Evolutionary conservation across 2,797 vertebrate species (phyloP).

Genomic region (Amniataba percoides): DNA sequence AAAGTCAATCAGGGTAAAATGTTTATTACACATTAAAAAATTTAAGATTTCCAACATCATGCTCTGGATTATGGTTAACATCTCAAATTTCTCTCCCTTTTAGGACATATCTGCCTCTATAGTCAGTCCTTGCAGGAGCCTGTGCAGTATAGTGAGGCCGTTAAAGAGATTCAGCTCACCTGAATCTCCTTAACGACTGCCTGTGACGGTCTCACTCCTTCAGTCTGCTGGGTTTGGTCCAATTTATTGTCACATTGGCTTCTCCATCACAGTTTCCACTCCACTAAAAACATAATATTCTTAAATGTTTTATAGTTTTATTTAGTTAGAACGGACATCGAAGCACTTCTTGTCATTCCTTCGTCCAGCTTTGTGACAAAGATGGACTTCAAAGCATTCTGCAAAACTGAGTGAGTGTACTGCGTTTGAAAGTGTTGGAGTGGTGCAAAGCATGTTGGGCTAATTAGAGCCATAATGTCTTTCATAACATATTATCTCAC

Average conservation of each 20-base stretch:
- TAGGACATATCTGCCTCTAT: neutral
- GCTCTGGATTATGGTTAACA: no score
- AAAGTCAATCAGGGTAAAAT: no score
- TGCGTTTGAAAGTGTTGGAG: slow-evolving; percentile 1
- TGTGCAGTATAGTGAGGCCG: neutral
- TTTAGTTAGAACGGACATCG: neutral
- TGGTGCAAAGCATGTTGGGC: neutral
- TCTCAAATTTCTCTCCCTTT: no score
- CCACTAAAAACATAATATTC: neutral
- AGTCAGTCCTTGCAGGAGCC: neutral
- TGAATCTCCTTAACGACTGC: neutral
- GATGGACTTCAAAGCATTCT: neutral
- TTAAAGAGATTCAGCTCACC: neutral
- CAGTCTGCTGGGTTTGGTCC: neutral
- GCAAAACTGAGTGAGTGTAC: neutral
- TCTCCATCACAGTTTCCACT: neutral
- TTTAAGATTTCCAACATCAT: no score
- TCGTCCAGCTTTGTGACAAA: neutral
- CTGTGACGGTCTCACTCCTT: neutral
- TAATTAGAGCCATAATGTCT: slow-evolving; percentile 5
- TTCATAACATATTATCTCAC: neutral
- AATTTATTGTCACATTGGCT: neutral
- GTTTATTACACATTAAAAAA: no score
- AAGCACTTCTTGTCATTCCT: neutral
- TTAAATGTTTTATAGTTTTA: neutral